Conservation (phyloP, 2,797 vertebrate genomes). For the Babyrousa celebensis region DNA sequence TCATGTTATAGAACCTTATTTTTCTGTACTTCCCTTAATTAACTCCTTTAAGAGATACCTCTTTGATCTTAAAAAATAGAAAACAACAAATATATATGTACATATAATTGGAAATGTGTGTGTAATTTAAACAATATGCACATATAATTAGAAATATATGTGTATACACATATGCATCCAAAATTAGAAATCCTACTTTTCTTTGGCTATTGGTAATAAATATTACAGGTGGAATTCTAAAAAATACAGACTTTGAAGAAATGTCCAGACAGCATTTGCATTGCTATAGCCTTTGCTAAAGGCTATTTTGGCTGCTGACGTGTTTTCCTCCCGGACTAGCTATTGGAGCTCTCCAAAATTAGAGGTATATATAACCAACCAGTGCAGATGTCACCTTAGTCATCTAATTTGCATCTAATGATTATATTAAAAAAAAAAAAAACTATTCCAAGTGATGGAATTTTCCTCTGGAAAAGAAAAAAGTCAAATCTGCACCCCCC, state of each 20-base stretch:
- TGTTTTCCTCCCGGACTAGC: slow-evolving; percentile 11
- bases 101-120: not conserved
- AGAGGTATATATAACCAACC: slow-evolving; percentile 8
- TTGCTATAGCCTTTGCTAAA: not conserved
- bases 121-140: not conserved
- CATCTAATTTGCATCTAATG: slow-evolving; percentile 71
- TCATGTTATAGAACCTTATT: not conserved
- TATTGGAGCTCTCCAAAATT: slow-evolving; percentile 38
- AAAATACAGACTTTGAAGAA: not conserved
- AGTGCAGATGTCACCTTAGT: slow-evolving; percentile 50
- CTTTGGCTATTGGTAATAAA: slow-evolving; percentile 19
- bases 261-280: not conserved
- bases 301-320: not conserved
- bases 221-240: not conserved
- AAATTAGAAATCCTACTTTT: slow-evolving; percentile 26
- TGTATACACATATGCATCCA: not conserved
- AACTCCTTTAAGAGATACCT: not conserved
- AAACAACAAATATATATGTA: not conserved
- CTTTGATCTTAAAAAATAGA: slow-evolving; percentile 16
- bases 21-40: not conserved
- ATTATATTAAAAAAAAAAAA: slow-evolving; percentile 69
- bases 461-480: slow-evolving; percentile 64
- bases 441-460: slow-evolving; percentile 61
- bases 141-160: slow-evolving; percentile 12
- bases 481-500: not conserved